Conservation (phyloP, 2,113 vertebrate genomes). For the Panurus biarmicus region DNA sequence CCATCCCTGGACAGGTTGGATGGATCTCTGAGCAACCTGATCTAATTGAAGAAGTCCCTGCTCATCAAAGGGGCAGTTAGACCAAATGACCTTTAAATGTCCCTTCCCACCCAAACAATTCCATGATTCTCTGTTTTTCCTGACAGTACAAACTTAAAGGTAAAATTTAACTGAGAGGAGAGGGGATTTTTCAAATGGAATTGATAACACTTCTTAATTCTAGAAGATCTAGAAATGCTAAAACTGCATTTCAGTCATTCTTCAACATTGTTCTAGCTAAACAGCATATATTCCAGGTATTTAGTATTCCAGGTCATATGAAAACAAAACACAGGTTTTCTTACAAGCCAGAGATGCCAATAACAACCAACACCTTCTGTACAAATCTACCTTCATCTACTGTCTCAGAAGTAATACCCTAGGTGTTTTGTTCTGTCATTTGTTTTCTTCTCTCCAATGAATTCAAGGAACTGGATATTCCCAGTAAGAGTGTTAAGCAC, state of each 20-base stretch:
- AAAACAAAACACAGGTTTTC: neutral
- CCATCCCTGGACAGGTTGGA: neutral
- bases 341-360: neutral
- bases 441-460: neutral
- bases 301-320: neutral
- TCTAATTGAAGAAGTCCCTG: neutral
- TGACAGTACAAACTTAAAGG: neutral
- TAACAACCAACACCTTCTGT: neutral
- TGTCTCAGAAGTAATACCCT: neutral
- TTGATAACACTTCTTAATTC: neutral
- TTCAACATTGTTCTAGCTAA: neutral
- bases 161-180: neutral
- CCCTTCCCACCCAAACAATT: neutral
- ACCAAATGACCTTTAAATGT: neutral
- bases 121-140: neutral
- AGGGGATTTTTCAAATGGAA: neutral
- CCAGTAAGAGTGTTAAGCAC: neutral
- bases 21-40: neutral
- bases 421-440: neutral
- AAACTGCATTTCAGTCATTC: neutral
- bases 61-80: neutral
- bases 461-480: neutral
- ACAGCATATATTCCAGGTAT: neutral
- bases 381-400: neutral
- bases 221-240: neutral